These are phyloP conservation scores for Xestoiulus laeticollis DNA, from an alignment of 2,888 invertebrate species.

Conservation along the genomic window DNA sequence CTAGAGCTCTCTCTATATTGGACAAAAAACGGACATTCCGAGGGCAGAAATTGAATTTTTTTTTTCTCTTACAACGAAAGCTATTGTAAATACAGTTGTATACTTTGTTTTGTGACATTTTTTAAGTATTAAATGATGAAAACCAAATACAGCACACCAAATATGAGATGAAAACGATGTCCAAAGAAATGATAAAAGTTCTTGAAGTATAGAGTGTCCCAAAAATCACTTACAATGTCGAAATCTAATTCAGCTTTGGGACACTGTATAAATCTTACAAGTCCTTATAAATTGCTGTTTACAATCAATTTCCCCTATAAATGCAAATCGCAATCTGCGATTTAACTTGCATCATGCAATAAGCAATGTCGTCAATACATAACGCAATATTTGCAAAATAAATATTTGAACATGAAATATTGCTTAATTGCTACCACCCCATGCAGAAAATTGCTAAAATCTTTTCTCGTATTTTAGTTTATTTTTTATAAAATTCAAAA, in stretches of 20 bases:
- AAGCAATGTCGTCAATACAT: slow-evolving; percentile 6
- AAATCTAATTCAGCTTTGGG: background rate
- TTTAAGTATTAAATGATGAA: background rate
- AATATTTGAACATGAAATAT: background rate
- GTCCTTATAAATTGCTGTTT: slow-evolving; percentile 11
- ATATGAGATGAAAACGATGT: background rate
- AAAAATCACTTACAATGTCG: background rate
- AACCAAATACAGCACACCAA: background rate
- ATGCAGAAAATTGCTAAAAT: background rate
- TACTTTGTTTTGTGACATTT: background rate
- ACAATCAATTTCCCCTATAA: background rate
- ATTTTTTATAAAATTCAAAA: background rate
- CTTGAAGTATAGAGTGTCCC: background rate
- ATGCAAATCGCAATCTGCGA: background rate
- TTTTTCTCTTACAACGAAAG: background rate
- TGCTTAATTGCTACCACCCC: background rate
- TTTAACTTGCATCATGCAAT: background rate
- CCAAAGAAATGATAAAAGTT: background rate
- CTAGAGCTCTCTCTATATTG: slow-evolving; percentile 17
- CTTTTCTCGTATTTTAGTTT: background rate
- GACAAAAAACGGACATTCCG: background rate
- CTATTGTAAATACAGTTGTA: slow-evolving; percentile 15
- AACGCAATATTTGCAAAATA: slow-evolving; percentile 6
- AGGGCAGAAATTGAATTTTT: slow-evolving; percentile 11
- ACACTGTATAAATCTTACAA: background rate